Evolutionary conservation across 2,888 invertebrate species (phyloP), one percentile per base, ranked within the genome.

Genomic region (Kryphioiulus occultus): DNA sequence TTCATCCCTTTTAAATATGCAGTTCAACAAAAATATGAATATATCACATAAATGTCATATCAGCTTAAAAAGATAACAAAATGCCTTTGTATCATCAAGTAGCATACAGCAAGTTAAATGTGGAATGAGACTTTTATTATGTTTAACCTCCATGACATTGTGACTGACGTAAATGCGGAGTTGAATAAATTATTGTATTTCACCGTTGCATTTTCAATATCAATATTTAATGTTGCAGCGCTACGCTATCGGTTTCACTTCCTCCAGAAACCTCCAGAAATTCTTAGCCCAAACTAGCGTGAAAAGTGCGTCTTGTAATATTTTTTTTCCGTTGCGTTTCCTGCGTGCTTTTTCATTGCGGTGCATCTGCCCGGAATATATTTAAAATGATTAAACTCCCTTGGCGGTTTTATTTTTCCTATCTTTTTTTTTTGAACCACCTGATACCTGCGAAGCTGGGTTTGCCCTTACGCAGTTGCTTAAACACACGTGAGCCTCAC

Each of bases 161-260:
- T 26, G 68, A 12, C 26, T 68, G 68, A 22, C 26, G 26, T 12
- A 26, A 59, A 59, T 59, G 59, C 59, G n/a, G 22, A 59, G 22
- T 59, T 68, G 68, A 68, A 68, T 68, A 68, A 68, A 68, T 68
- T 68, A 68, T 68, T 68, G 68, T 68, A 26, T 68, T 68, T 68
- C 68, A 26, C 26, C 68, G 26, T 68, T 1, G 68, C 68, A 26
- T 68, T 68, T 68, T 68, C 68, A 68, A 68, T 68, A 68, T 68
- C 68, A 68, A 68, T 68, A 68, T 68, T 68, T 68, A 68, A 68
- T 68, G 26, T 26, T 68, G 0, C 26, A 26, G n/a, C 26, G 12
- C 26, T 68, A n/a, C 68, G 68, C 68, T 68, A 68, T 68, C 68
- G n/a, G 68, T 68, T 26, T n/a, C 68, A 26, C 26, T 68, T 68